Evolutionary conservation across 2,113 vertebrate genomes (phyloP).

Genomic region (Globicephala melas): DNA sequence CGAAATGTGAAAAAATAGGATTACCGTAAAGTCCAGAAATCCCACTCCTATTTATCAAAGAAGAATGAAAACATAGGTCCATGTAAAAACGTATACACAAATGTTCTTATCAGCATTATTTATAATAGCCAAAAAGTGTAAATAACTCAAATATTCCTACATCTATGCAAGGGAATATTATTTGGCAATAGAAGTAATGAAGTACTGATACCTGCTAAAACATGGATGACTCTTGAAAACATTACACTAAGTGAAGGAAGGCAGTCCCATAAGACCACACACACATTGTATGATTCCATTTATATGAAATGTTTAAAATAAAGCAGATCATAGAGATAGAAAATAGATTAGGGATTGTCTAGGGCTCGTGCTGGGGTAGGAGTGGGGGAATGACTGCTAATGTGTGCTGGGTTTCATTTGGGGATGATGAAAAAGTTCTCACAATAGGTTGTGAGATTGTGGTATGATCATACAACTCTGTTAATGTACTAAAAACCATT

Average conservation of each 20-base stretch:
- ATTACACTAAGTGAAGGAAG: neutral
- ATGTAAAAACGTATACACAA: neutral
- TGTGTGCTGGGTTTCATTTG: neutral
- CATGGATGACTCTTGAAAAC: neutral
- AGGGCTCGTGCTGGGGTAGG: neutral
- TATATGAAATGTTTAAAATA: neutral
- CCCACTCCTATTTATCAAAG: neutral
- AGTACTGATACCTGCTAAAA: neutral
- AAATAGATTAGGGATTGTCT: neutral
- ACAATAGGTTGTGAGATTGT: neutral
- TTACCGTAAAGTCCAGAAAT: neutral
- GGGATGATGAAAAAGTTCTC: neutral
- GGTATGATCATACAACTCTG: neutral
- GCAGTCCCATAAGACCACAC: neutral
- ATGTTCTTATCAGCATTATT: neutral
- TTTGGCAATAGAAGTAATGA: neutral
- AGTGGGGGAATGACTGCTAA: neutral
- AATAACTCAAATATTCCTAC: neutral
- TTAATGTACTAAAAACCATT: slow-evolving; percentile 6
- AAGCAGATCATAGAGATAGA: neutral
- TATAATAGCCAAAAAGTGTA: neutral
- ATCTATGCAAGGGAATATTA: neutral
- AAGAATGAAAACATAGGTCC: neutral
- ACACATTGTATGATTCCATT: neutral
- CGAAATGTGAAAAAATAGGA: neutral